Evolutionary conservation across 2,888 invertebrate genomes (phyloP).

Genomic region (Cetonia aurata): DNA sequence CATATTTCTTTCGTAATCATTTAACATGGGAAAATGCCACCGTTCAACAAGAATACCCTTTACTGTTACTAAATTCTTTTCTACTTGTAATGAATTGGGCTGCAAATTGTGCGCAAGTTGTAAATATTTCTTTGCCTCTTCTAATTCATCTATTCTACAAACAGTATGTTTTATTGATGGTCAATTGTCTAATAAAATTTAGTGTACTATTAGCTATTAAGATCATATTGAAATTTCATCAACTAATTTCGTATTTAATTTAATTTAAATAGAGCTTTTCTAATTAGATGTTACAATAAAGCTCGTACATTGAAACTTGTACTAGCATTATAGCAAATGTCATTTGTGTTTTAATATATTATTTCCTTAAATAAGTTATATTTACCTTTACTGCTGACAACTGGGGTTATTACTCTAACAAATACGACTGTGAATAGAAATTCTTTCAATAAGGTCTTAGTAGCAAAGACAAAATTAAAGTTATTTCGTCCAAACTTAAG

Average conservation of each 20-base stretch:
- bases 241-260: too few species aligned
- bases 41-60: slow-evolving; percentile 75
- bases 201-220: background rate
- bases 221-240: too few species aligned
- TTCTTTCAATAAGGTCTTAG: background rate
- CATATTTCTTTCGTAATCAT: slow-evolving; percentile 78
- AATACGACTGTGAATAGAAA: background rate
- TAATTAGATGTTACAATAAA: too few species aligned
- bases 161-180: background rate
- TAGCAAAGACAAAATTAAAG: background rate
- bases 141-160: slow-evolving; percentile 57
- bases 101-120: slow-evolving; percentile 53
- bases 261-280: too few species aligned
- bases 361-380: too few species aligned
- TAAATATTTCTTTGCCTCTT: slow-evolving; percentile 59
- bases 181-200: background rate
- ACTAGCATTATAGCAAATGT: too few species aligned
- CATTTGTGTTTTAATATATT: too few species aligned
- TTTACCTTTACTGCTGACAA: background rate
- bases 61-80: slow-evolving; percentile 77
- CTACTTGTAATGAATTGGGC: slow-evolving; percentile 60
- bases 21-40: slow-evolving; percentile 89
- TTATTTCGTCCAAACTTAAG: background rate
- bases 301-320: too few species aligned
- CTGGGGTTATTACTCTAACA: background rate